A percentile compares a stretch with the other conserved stretches of the same genome.
These are phyloP conservation scores for Rhizomys pruinosus DNA, from an alignment of 2,113 vertebrate species.

Conservation along the genomic window DNA sequence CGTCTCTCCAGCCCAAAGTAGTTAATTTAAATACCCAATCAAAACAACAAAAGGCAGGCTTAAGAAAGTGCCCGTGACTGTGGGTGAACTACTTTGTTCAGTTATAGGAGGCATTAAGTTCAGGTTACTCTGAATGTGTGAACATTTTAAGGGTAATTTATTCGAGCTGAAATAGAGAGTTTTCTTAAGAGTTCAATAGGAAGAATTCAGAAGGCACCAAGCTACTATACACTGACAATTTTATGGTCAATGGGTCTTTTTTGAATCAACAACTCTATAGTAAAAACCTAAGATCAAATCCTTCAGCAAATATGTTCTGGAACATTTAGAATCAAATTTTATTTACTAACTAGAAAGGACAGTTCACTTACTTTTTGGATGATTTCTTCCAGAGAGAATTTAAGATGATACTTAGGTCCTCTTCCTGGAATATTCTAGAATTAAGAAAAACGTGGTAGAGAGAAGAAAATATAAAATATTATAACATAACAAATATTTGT, in stretches of 20 bases:
- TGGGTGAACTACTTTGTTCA: slow-evolving; percentile 12
- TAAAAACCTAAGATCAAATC: not conserved
- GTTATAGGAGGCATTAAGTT: not conserved
- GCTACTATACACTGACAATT: not conserved
- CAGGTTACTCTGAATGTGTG: not conserved
- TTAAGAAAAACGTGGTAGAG: slow-evolving; percentile 37
- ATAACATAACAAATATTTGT: not conserved
- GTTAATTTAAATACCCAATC: slow-evolving; percentile 40
- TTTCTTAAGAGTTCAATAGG: slow-evolving; percentile 11
- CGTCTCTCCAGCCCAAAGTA: no score
- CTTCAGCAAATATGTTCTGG: not conserved
- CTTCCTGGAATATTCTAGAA: slow-evolving; percentile 87
- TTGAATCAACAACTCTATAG: no score
- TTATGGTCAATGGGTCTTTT: not conserved
- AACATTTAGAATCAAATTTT: slow-evolving; percentile 23
- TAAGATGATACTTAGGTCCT: slow-evolving; percentile 91
- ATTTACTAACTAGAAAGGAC: slow-evolving; percentile 22
- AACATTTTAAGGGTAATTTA: slow-evolving; percentile 27
- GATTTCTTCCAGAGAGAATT: slow-evolving; percentile 89
- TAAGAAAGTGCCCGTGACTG: not conserved
- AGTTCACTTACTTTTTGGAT: slow-evolving; percentile 88
- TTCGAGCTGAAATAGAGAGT: not conserved
- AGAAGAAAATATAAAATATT: not conserved
- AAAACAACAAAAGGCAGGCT: slow-evolving; percentile 22
- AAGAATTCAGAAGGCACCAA: not conserved